Base-by-base conservation (phyloP, 2,888 invertebrate species). In the Drosophila paracracens region DNA sequence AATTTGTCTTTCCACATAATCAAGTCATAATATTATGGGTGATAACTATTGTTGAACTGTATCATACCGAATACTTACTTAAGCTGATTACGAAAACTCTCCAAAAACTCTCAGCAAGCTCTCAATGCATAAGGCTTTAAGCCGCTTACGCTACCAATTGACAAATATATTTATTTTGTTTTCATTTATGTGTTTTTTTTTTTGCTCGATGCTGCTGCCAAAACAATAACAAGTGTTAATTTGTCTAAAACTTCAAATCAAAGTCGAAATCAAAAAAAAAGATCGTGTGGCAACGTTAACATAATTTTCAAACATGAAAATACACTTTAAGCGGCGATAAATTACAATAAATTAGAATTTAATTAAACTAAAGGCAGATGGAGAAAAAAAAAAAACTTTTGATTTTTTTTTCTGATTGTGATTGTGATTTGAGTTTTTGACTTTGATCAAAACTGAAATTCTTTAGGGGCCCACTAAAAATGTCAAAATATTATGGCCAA, bases 401-500 rank as follows among this genome's bases (percentile, higher is more conserved):
- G 74, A 65, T 71, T 58, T 46, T 21, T 46, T 13, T 21, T 4
- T 1, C 21, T 7, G 21, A 46, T 21, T 21, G 46, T 16, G 46
- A 46, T 46, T 46, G 13, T 21, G 46, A 46, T 25, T 46, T 52
- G 50, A 71, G 27, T 72, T 21, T 72, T 38, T 53, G 38, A 56
- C 25, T 53, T 64, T 60, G 64, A 64, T 54, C 54, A 62, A 81
- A 66, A 68, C 54, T 61, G 58, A 88, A 74, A 86, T 82, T 81
- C 79, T 82, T 81, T 65, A 69, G 72, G 63, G 60, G 80, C 72
- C 76, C 76, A 89, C 74, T 89, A 84, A 91, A 90, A 88, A 87
- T 79, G 91, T 91, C 91, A 90, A 91, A 91, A 91, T 91, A 91
- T 91, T 91, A 78, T 81, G 82, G 77, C 59, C 81, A 58, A 71